phyloP scores from a whole-genome alignment of 2,888 invertebrate species.

The Drosophila yooni region DNA sequence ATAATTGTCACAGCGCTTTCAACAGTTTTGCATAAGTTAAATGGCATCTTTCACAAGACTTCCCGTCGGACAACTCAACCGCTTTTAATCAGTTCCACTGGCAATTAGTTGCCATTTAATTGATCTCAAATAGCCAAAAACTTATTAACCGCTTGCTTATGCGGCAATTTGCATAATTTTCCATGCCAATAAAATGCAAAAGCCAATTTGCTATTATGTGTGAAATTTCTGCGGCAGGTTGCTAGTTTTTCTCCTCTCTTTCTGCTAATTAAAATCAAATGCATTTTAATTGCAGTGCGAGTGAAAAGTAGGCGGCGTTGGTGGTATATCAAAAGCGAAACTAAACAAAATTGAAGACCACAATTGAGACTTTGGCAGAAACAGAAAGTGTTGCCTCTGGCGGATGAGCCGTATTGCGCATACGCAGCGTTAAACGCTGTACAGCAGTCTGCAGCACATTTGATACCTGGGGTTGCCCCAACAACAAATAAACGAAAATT shows the following conservation, averaged over 20 bases:
- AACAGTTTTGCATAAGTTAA: slow-evolving; percentile 40
- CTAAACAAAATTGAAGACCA: slow-evolving; percentile 5
- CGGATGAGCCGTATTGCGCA: slow-evolving; percentile 30
- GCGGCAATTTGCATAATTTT: slow-evolving; percentile 62
- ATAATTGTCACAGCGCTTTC: slow-evolving; percentile 39
- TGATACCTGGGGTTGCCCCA: slow-evolving; percentile 28
- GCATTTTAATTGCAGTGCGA: slow-evolving; percentile 57
- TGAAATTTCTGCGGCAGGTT: slow-evolving; percentile 45
- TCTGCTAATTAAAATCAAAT: slow-evolving; percentile 44
- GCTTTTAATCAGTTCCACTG: slow-evolving; percentile 41
- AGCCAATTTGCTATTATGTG: slow-evolving; percentile 60
- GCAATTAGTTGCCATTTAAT: slow-evolving; percentile 56
- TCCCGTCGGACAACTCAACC: slow-evolving; percentile 39
- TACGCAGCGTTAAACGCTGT: slow-evolving; percentile 51
- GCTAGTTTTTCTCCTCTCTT: background rate
- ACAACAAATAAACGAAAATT: background rate
- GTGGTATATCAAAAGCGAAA: slow-evolving; percentile 24
- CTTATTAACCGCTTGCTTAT: slow-evolving; percentile 45
- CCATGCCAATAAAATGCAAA: slow-evolving; percentile 61
- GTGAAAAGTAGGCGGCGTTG: slow-evolving; percentile 55
- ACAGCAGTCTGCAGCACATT: slow-evolving; percentile 62
- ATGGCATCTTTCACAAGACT: slow-evolving; percentile 54
- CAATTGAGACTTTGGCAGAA: slow-evolving; percentile 19
- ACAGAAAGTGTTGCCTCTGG: slow-evolving; percentile 46
- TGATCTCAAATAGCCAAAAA: slow-evolving; percentile 55